Evolutionary conservation across 2,888 invertebrate genomes (phyloP).

Genomic region (Crematogaster levior): DNA sequence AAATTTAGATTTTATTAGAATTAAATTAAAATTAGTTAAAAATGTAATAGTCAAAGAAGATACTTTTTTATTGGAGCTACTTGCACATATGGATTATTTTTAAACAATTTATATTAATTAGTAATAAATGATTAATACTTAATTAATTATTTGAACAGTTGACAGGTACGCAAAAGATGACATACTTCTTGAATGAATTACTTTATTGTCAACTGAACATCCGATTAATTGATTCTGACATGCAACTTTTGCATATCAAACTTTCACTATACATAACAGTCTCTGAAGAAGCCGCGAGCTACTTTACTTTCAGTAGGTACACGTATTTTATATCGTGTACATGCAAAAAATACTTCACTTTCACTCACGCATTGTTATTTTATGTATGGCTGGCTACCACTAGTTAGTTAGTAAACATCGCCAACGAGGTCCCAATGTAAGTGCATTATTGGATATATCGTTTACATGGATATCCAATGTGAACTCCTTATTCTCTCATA

Average conservation of each 20-base stretch:
- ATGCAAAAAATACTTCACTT: constrained; percentile 15
- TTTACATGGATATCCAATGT: background rate
- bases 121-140: background rate
- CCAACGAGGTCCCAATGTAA: background rate
- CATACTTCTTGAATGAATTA: background rate
- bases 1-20: constrained; percentile 2
- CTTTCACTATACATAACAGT: constrained; percentile 16
- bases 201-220: background rate
- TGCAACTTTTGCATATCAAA: background rate
- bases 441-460: background rate
- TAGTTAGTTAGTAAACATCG: background rate
- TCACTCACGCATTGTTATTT: constrained; percentile 34
- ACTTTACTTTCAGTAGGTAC: background rate
- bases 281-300: background rate
- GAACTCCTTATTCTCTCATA: background rate
- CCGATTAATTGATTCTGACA: constrained; percentile 4
- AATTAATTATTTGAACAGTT: background rate
- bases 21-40: background rate
- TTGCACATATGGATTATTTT: background rate
- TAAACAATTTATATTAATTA: constrained; percentile 10
- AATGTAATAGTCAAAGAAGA: background rate
- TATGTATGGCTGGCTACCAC: background rate
- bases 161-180: background rate
- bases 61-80: background rate
- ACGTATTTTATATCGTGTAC: background rate